Evolutionary conservation across 2,797 vertebrate genomes (phyloP).

Genomic region (Semotilus atromaculatus): DNA sequence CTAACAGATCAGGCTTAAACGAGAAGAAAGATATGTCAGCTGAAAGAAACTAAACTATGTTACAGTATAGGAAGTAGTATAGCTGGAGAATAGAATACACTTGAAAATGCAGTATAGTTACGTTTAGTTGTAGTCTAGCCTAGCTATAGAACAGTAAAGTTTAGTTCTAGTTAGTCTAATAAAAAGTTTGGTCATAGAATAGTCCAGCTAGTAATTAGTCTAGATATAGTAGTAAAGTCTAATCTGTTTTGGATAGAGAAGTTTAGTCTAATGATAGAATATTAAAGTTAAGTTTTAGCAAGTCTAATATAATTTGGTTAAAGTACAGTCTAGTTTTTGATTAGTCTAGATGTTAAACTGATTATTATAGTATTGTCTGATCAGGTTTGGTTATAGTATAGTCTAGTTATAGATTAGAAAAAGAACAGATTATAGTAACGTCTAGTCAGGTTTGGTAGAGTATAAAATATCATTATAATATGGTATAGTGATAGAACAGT

Average conservation of each 20-base stretch:
- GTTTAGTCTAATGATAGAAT: too few species aligned
- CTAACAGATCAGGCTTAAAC: not conserved
- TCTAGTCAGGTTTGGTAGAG: not conserved
- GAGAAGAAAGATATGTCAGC: not conserved
- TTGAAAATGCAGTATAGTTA: not conserved
- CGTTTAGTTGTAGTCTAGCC: not conserved
- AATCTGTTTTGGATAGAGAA: not conserved
- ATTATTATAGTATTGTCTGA: too few species aligned
- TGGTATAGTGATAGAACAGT: not conserved
- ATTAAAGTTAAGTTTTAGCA: not conserved
- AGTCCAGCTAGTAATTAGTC: not conserved
- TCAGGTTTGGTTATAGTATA: not conserved
- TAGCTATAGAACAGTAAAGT: not conserved
- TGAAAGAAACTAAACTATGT: slow-evolving; percentile 5
- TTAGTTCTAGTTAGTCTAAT: too few species aligned
- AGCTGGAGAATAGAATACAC: not conserved
- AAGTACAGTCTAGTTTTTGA: too few species aligned
- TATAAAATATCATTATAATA: not conserved
- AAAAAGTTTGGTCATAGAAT: not conserved
- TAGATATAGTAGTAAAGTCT: not conserved
- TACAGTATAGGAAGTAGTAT: not conserved
- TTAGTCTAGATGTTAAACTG: too few species aligned
- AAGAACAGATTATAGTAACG: not conserved
- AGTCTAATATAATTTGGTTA: too few species aligned
- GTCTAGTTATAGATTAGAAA: not conserved